Evolutionary conservation across 2,888 invertebrate genomes (phyloP).

Genomic region (Tetropium fuscum): DNA sequence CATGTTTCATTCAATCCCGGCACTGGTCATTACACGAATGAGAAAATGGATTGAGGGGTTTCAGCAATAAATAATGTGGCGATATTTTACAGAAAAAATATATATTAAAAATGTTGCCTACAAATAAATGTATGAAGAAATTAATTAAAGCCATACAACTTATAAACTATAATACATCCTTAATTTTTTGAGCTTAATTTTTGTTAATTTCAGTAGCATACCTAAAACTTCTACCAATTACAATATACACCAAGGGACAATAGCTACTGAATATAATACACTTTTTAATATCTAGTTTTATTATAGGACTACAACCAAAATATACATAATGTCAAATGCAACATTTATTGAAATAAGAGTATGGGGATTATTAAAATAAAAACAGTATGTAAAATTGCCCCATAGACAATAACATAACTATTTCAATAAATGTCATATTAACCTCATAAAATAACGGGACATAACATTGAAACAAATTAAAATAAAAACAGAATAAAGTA

Average conservation of each 20-base stretch:
- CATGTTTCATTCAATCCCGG: slow-evolving; percentile 50
- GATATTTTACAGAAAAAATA: slow-evolving; percentile 48
- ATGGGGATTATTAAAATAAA: too few relatives aligned
- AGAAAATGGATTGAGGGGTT: slow-evolving; percentile 33
- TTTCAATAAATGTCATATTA: not conserved
- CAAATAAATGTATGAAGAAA: slow-evolving; percentile 51
- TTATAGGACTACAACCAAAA: slow-evolving; percentile 46
- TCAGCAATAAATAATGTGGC: not conserved
- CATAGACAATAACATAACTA: too few relatives aligned
- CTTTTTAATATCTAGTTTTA: slow-evolving; percentile 39
- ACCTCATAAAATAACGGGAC: not conserved
- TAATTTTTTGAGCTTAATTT: slow-evolving; percentile 51
- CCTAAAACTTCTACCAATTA: slow-evolving; percentile 52
- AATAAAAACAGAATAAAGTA: slow-evolving; percentile 11
- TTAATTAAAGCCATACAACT: slow-evolving; percentile 52
- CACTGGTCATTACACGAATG: slow-evolving; percentile 51
- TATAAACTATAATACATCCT: slow-evolving; percentile 40
- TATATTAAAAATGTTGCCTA: slow-evolving; percentile 53
- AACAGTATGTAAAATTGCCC: too few relatives aligned
- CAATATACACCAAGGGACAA: slow-evolving; percentile 50
- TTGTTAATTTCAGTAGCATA: slow-evolving; percentile 52
- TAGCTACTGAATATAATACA: slow-evolving; percentile 53
- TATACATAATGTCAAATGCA: slow-evolving; percentile 24
- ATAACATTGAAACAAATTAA: not conserved
- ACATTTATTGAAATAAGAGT: not conserved